phyloP scores from a whole-genome alignment of 2,797 vertebrate genomes.

The Thalassophryne amazonica region DNA sequence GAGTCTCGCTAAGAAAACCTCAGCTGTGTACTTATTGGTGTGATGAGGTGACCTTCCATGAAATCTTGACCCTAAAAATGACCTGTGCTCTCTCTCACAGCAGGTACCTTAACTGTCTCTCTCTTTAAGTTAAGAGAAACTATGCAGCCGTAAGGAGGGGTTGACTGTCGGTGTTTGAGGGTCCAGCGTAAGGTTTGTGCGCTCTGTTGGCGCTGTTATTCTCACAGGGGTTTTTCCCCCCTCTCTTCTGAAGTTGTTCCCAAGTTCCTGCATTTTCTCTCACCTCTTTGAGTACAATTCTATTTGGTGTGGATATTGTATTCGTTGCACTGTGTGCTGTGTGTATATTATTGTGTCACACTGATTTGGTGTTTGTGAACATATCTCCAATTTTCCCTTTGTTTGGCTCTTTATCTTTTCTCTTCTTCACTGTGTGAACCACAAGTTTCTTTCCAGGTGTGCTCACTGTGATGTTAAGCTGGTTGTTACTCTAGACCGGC shows the following conservation, averaged over 20 bases:
- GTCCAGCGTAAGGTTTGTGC: conserved; percentile 97
- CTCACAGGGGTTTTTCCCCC: conserved; percentile 81
- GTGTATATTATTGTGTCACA: conserved; percentile 74
- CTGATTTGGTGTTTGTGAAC: conserved; percentile 77
- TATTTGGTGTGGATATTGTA: conserved; percentile 72
- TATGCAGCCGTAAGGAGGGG: conserved; percentile 68
- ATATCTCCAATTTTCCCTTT: conserved; percentile 75
- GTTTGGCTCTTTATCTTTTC: conserved; percentile 81
- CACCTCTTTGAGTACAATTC: conserved; percentile 65
- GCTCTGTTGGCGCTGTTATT: conserved; percentile 86
- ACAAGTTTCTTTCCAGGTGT: conserved; percentile 95
- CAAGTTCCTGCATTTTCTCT: conserved; percentile 74
- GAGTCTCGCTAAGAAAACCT: no score
- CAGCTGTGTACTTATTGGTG: neutral
- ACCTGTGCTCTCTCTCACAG: conserved; percentile 94
- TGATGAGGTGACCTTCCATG: conserved; percentile 26
- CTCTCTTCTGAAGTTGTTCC: conserved; percentile 74
- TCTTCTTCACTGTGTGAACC: conserved; percentile 88
- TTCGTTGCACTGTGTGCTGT: conserved; percentile 69
- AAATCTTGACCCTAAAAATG: conserved; percentile 61
- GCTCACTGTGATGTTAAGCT: conserved; percentile 89
- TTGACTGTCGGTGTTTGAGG: conserved; percentile 82
- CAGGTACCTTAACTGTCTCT: conserved; percentile 96
- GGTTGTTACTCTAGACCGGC: conserved; percentile 76
- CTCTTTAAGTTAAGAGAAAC: conserved; percentile 88